Base-by-base conservation (phyloP, 1,140 invertebrate genomes). In the Drosophila parabipectinata region DNA sequence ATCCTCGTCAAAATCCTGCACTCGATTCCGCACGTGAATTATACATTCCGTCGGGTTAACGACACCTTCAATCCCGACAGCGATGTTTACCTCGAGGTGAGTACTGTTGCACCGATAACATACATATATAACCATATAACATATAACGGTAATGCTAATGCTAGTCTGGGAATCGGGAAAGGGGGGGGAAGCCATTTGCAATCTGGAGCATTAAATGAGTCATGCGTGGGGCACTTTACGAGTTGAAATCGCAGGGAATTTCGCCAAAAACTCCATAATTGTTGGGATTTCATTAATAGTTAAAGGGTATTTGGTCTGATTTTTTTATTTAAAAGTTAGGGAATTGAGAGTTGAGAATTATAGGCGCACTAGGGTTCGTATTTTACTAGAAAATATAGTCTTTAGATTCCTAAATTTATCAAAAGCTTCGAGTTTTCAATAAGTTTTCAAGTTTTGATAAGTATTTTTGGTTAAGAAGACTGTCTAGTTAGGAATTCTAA, bases 21-120 rank as follows among this genome's bases (percentile, higher is more conserved):
- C 92, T 93, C 94, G 82, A 94, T 98, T 93, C 96, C 96, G 62
- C 96, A 97, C 92, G 93, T 97, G 91, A 97, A 97, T 94, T 96
- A 98, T 84, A 96, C 96, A 75, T 95, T 98, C 88, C 95, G 97
- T 91, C 94, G 94, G 72, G 96, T 98, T 92, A 98, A 98, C 93
- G 96, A 95, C 85, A 98, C 96, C 68, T 98, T 99, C 92, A 96
- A 97, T 93, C 97, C 97, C 51, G 94, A 96, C 79, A 97, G 96
- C 78, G 95, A 96, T 83, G 94, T 97, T 87, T 99, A 99, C 93
- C 94, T 97, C 79, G 97, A 98, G 95, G 97, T 97, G 91, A 93
- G 93, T 88, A 37, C 34, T 12, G 34, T 37, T 37, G 34, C 34
- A 37, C 39, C 52, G 54, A 56, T 39, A 58, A 56, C 56, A 3